Conservation (phyloP, 1,140 invertebrate genomes). For the Diorhabda sublineata region DNA sequence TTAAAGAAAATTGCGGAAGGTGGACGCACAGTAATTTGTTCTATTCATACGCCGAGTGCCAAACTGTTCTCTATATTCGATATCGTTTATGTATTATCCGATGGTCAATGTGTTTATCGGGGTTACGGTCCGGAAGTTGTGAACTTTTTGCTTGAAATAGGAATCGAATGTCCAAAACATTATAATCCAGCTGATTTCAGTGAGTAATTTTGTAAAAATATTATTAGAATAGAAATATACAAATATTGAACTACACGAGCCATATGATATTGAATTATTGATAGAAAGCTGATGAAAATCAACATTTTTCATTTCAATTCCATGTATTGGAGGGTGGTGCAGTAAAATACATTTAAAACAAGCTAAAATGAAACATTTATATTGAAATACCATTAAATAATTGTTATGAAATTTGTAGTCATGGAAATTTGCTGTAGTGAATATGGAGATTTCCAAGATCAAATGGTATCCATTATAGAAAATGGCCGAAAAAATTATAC, state of each 20-base stretch:
- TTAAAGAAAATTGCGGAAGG: constrained; percentile 72
- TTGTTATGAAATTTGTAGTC: constrained; percentile 53
- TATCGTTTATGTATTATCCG: constrained; percentile 69
- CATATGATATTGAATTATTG: too few species aligned
- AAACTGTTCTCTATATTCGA: constrained; percentile 73
- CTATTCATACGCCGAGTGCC: constrained; percentile 87
- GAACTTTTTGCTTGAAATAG: constrained; percentile 62
- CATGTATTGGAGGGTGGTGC: too few species aligned
- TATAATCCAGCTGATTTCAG: constrained; percentile 82
- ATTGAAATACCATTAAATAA: constrained; percentile 6
- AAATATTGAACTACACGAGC: not conserved
- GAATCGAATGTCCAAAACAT: constrained; percentile 66
- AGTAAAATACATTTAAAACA: too few species aligned
- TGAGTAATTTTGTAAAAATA: constrained; percentile 46
- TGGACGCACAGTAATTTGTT: constrained; percentile 84
- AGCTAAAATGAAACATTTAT: not conserved
- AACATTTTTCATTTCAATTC: too few species aligned
- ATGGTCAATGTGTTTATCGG: constrained; percentile 72
- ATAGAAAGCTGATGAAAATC: too few species aligned
- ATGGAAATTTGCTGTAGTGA: constrained; percentile 74
- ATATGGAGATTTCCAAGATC: constrained; percentile 63
- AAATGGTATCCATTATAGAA: constrained; percentile 51
- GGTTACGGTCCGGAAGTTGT: constrained; percentile 63
- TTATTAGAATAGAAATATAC: not conserved
- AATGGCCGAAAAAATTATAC: constrained; percentile 50